These are phyloP conservation scores for Tryphoninae sp. DNA, from an alignment of 2,888 invertebrate species.

Conservation along the genomic window DNA sequence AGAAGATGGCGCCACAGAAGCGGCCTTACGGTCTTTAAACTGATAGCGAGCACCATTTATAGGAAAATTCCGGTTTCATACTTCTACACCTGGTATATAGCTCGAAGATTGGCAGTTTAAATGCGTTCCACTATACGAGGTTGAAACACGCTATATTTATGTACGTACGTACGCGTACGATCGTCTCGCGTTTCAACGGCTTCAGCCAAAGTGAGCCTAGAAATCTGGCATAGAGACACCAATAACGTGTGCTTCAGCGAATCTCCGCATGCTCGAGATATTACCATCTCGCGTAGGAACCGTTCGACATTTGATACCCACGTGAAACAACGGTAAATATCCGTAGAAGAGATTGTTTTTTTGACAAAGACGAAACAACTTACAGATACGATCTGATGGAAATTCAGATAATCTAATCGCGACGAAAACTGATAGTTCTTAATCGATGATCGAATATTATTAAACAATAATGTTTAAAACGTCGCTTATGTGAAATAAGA, in stretches of 20 bases:
- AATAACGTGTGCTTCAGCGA: slow-evolving; percentile 46
- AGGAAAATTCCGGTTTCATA: too few relatives aligned
- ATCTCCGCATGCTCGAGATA: slow-evolving; percentile 48
- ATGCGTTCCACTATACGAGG: slow-evolving; percentile 41
- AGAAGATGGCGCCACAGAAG: too few relatives aligned
- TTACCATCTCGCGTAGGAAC: slow-evolving; percentile 51
- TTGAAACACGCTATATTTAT: slow-evolving; percentile 50
- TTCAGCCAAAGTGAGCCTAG: slow-evolving; percentile 44
- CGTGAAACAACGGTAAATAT: slow-evolving; percentile 61
- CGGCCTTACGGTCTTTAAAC: too few relatives aligned
- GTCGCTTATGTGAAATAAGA: not conserved
- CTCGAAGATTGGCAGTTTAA: slow-evolving; percentile 56
- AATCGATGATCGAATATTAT: not conserved
- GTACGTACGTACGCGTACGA: slow-evolving; percentile 45
- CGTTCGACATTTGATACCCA: slow-evolving; percentile 59
- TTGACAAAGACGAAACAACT: slow-evolving; percentile 41
- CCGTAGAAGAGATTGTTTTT: slow-evolving; percentile 42
- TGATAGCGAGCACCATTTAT: too few relatives aligned
- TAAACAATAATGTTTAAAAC: not conserved
- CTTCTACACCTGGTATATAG: too few relatives aligned
- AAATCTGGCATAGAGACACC: slow-evolving; percentile 39
- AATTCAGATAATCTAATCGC: slow-evolving; percentile 36
- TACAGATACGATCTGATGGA: slow-evolving; percentile 24
- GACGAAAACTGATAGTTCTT: slow-evolving; percentile 24
- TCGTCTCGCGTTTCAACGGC: slow-evolving; percentile 65